Evolutionary conservation across 2,797 vertebrate genomes (phyloP), one percentile per base, ranked within the genome.

Genomic region (Rhinogobio ventralis): DNA sequence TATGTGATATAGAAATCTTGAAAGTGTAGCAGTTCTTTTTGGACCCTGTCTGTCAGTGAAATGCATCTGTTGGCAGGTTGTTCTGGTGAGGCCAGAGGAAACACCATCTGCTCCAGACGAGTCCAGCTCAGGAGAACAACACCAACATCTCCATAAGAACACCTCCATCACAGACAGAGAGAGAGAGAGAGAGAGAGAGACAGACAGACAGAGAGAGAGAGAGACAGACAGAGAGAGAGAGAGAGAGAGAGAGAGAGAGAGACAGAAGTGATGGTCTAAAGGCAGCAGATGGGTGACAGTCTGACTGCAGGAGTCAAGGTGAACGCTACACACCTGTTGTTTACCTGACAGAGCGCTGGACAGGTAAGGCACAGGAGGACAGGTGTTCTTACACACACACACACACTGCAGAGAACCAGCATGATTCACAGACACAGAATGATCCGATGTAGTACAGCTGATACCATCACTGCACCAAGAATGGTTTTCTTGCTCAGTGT

Each of bases 251-350:
- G 79, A 73, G 17, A 13, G 10, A 51, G 15, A 17, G 13, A 33
- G 62, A 45, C 49, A 42, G 84, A 46, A 45, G 81, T 67, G 81
- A 85, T 86, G 72, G 53, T 46, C 30, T 57, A 17, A 53, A 45
- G 30, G 71, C 10, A 81, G 72, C 79, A 86, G 72, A 82, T 82
- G 79, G 79, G 53, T 82, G 85, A 86, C 79, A 66, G 79, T 23
- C 55, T 49, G 83, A 28, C 72, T 85, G 68, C 45, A 74, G 57
- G 78, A 81, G 71, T 85, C 84, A 85, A 85, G 84, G 85, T 82
- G 80, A 85, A 86, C 71, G 53, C 79, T 81, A 23, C 60, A 67
- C 85, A 78, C 75, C 79, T 86, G 85, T 78, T 82, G 67, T 86
- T 82, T 82, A 79, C 80, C 74, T 82, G 45, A 49, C 73, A 62